These are phyloP conservation scores for Microctonus brassicae DNA, from an alignment of 2,888 invertebrate species.

Conservation along the genomic window DNA sequence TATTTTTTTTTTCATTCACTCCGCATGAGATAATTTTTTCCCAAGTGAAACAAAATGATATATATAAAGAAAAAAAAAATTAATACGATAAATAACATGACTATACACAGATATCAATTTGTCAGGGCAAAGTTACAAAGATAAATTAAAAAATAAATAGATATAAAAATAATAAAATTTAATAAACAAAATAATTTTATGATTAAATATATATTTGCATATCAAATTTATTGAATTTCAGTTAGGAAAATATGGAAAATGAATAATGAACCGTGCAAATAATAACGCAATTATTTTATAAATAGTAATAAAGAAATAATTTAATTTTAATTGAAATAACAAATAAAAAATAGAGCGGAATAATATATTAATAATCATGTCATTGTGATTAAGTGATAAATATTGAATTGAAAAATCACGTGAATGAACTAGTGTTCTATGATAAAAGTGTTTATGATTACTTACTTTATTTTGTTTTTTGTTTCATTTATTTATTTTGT, in stretches of 20 bases:
- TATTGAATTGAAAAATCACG: constrained; percentile 11
- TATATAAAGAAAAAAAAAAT: no score
- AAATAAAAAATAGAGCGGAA: not conserved
- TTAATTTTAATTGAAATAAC: not conserved
- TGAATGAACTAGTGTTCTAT: constrained; percentile 20
- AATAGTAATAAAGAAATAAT: not conserved
- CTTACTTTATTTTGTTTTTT: no score
- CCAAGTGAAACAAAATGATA: not conserved
- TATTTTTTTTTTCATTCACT: not conserved
- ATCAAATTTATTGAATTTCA: not conserved
- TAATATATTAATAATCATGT: not conserved
- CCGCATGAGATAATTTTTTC: constrained; percentile 12
- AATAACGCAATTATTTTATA: constrained; percentile 4
- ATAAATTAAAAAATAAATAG: not conserved
- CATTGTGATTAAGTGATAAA: constrained; percentile 13
- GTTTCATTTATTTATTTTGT: not conserved
- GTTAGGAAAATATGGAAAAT: not conserved
- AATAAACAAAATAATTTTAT: not conserved
- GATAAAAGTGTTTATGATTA: constrained; percentile 12
- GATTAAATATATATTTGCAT: not conserved
- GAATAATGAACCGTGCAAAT: constrained; percentile 23
- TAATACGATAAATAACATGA: no score
- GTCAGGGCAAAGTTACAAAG: not conserved
- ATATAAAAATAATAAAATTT: not conserved
- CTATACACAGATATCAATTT: constrained; percentile 17